Conservation (phyloP, 2,113 vertebrate genomes). For the Nipponia nippon region DNA sequence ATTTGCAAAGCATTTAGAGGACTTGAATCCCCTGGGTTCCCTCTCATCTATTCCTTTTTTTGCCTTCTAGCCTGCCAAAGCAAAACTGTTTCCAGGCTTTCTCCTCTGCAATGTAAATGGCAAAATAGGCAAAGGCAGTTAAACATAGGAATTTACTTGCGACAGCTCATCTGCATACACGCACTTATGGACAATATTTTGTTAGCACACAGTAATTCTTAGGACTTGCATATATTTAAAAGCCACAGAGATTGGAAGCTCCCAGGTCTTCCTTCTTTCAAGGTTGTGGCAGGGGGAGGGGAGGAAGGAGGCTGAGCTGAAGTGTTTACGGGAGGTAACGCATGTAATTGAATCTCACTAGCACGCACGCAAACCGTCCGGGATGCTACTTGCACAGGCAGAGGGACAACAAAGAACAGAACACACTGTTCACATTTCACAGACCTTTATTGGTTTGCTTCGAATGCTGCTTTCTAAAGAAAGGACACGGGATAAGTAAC, state of each 20-base stretch:
- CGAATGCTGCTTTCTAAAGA: slow-evolving; percentile 34
- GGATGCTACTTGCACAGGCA: neutral
- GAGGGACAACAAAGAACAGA: neutral
- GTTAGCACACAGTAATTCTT: neutral
- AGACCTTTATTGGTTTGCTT: slow-evolving; percentile 3
- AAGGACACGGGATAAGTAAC: neutral
- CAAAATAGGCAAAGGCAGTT: neutral
- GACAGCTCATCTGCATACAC: neutral
- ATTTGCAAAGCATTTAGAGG: neutral
- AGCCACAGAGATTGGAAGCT: neutral
- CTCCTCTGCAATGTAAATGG: neutral
- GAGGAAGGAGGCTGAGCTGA: neutral
- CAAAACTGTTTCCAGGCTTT: neutral
- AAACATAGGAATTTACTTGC: neutral
- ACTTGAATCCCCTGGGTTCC: neutral
- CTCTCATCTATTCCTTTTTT: neutral
- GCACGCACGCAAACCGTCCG: neutral
- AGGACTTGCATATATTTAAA: neutral
- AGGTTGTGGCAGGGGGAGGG: neutral
- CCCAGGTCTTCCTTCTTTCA: neutral
- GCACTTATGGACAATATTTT: neutral
- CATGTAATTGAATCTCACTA: neutral
- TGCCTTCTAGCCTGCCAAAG: neutral
- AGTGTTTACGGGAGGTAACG: neutral
- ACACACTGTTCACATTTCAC: neutral